Evolutionary conservation across 2,113 vertebrate species (phyloP), one percentile per base, ranked within the genome.

Genomic region (Petrocephalus microphthalmus): DNA sequence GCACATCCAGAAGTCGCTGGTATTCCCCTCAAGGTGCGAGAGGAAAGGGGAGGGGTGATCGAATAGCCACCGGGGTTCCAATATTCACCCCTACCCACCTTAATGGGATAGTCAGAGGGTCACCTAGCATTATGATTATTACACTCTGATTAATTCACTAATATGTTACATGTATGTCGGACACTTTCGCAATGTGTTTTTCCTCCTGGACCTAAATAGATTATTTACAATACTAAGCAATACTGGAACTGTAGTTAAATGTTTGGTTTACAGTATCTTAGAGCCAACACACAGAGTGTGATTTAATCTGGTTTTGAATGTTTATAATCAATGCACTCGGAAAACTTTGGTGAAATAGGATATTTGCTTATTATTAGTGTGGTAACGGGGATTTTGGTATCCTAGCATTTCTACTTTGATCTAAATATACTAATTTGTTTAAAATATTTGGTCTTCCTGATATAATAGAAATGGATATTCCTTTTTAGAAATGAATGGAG

Each of bases 61-160:
- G 29, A 42, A 54, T 45, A 7, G 42, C 53, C 19, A 47, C 25
- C 7, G 57, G 37, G 57, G 49, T 57, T 7, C 29, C 71, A n/a
- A 42, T 19, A 42, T 57, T 81, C 56, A 83, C 71, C 13, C 25
- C 5, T 13, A 33, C 78, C 78, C 78, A 60, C 52, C 67, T 87
- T 81, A 82, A 84, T 81, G 42, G 42, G 56, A 49, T 52, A 17
- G 74, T 33, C 85, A 47, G 56, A 29, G 42, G 64, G 22, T 17
- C 33, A 78, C 33, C 71, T 78, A 10, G 60, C 67, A 37, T 74
- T 37, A 37, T 29, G 0, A 78, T 42, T 42, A 78, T 78, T 78
- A 78, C 71, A 17, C 5, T 83, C 85, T 90, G 90, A 94, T 95
- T 94, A 92, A 93, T 92, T 87, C 91, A 87, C 89, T 93, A 90